Evolutionary conservation across 2,113 vertebrate species (phyloP), one percentile per base, ranked within the genome.

Genomic region (Nanger granti): DNA sequence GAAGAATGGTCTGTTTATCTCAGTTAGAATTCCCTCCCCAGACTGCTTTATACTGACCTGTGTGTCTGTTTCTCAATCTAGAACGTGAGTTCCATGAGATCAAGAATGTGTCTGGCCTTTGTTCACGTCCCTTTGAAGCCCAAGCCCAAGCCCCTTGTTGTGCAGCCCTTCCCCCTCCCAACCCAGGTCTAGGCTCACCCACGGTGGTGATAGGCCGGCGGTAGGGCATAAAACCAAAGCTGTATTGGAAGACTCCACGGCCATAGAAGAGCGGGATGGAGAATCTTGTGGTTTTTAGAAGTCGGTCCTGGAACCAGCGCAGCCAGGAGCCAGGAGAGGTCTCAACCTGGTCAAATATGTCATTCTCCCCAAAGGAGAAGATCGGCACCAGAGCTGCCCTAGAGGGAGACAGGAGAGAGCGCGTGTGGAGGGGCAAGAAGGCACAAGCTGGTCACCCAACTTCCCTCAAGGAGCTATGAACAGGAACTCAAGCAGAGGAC

Each of bases 251-350:
- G 34, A n/a, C 34, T 69, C 34, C 64, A 69, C 4, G 0, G 64
- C 99, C 99, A 0, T 99, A 99, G 97, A 99, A 99, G 20, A 99
- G 99, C 0, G 99, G 99, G 59, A 99, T 98, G 22, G 99, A 99
- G 52, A 0, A 99, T 99, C 95, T 99, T 52, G 99, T 99, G 96
- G 99, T 17, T 93, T 98, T 93, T 96, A 99, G 99, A 87, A 99
- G 98, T 1, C 12, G 24, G 17, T 99, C 99, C 98, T 99, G 99
- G 41, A 97, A 44, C 87, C 95, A 82, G 8, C 99, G 98, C 28
- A 99, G 98, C 99, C 99, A 99, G 34, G 99, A 99, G 7, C 99
- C 99, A 59, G 93, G 98, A 12, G 93, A 94, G 96, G 99, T 99
- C 3, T 94, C 92, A 79, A 99, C 99, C 96, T 99, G 99, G 47